Base-by-base conservation (phyloP, 2,113 vertebrate species). In the Chloropsis cyanopogon region DNA sequence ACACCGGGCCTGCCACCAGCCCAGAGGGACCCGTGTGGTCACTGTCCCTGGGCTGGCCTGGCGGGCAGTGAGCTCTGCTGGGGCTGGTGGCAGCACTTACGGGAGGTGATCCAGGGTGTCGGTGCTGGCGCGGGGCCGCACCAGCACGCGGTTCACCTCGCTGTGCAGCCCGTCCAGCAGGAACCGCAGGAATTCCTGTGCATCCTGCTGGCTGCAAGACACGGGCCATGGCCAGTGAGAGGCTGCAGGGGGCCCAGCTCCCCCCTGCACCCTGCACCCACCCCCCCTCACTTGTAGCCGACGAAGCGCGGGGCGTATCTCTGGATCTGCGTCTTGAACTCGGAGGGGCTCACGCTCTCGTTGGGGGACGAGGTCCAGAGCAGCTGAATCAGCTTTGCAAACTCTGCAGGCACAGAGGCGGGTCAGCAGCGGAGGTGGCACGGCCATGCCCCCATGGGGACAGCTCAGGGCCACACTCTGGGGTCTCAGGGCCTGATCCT, bases 291-390 rank as follows among this genome's bases (percentile, higher is more conserved):
- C 99, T 99, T 99, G 98, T 99, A 99, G 86, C 99, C 99, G 0
- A 99, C 98, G 4, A 99, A 99, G 89, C 99, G 98, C 0, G 99
- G 99, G 2, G 99, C 99, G 0, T 98, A 99, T 98, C 97, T 98
- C 98, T 99, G 99, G 94, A 99, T 99, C 98, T 99, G 99, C 5
- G 97, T 99, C 97, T 98, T 99, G 97, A 99, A 99, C 63, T 99
- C 98, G 0, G 98, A 99, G 12, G 99, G 99, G 89, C 98, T 99
- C 96, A 99, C 97, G 9, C 98, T 98, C 5, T 99, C 99, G 0
- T 97, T 98, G 96, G 97, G 98, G n/a, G 98, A 98, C 0, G 98
- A 98, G 4, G 98, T 99, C 99, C 99, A 99, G 90, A 99, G 97
- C 65, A 97, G 97, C 97, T 99, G 99, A 68, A 98, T 98, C 95